phyloP scores from a whole-genome alignment of 1,140 invertebrate species.

The Drosophila ercepeae region DNA sequence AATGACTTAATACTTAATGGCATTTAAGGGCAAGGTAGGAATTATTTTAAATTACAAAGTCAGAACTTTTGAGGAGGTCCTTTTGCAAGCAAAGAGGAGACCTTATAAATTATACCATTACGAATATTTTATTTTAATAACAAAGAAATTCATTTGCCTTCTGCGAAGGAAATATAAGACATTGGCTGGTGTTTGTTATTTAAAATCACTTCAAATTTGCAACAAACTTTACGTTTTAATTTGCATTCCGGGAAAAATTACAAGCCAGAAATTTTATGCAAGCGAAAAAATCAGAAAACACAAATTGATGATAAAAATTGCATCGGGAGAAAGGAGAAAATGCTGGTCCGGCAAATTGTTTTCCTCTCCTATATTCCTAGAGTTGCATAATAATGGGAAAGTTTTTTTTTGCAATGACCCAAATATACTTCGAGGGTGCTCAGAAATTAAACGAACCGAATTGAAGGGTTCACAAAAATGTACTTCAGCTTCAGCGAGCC shows the following conservation, averaged over 20 bases:
- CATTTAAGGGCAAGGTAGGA: slow-evolving; percentile 70
- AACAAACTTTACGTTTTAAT: slow-evolving; percentile 61
- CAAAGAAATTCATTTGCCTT: slow-evolving; percentile 10
- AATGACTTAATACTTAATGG: slow-evolving; percentile 78
- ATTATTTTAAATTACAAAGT: slow-evolving; percentile 76
- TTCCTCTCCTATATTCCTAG: slow-evolving; percentile 19
- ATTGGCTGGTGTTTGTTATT: slow-evolving; percentile 52
- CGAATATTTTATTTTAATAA: slow-evolving; percentile 24
- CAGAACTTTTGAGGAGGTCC: slow-evolving; percentile 48
- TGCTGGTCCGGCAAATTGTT: slow-evolving; percentile 18
- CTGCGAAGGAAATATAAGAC: slow-evolving; percentile 42
- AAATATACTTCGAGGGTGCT: slow-evolving; percentile 14
- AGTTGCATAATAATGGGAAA: slow-evolving; percentile 34
- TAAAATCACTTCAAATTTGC: slow-evolving; percentile 74
- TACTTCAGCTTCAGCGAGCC: not conserved
- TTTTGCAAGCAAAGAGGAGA: slow-evolving; percentile 38
- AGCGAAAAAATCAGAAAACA: slow-evolving; percentile 3
- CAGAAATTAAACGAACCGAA: slow-evolving; percentile 9
- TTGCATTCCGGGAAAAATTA: slow-evolving; percentile 47
- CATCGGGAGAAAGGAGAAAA: slow-evolving; percentile 40
- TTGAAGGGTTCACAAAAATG: not conserved
- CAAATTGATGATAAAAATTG: slow-evolving; percentile 38
- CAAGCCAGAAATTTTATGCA: slow-evolving; percentile 39
- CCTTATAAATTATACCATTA: slow-evolving; percentile 69
- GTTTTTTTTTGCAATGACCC: slow-evolving; percentile 17